Evolutionary conservation across 2,797 vertebrate genomes (phyloP), one percentile per base, ranked within the genome.

Genomic region (Tragelaphus oryx): DNA sequence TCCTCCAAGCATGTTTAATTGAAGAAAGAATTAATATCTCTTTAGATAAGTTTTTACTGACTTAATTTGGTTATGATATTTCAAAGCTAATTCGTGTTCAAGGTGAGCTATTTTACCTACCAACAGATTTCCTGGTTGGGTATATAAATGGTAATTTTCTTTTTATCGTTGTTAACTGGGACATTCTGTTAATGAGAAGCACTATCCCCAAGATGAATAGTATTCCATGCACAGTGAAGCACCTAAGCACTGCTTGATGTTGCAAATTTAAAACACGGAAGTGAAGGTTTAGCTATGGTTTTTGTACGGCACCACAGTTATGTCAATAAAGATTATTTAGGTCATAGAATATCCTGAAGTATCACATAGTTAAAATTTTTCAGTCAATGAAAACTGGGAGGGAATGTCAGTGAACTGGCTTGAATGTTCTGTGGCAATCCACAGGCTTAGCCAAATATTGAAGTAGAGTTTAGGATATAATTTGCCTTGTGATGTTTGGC

Each of bases 401-500:
- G 94, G 74, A 95, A 97, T 95, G 87, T 98, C 95, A 97, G 41
- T 86, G 86, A 98, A 97, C 97, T 97, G 97, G 98, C 97, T 98
- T 96, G 95, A 97, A 96, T 90, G 97, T 96, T 95, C 97, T 98
- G 94, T 94, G 98, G 98, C 98, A 98, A 97, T 98, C 86, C 16
- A 96, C 97, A 98, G 97, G 85, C 97, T 93, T 97, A 98, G 98
- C 96, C 98, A 97, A 98, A 97, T 98, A 98, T 68, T 98, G 98
- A 98, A 98, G 97, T 98, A 98, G 98, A 98, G 90, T 97, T 97
- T 98, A 98, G 98, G 92, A 57, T 98, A 97, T 98, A 96, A 98
- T 98, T 98, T 98, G 96, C 97, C 98, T 98, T 94, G 98, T 98
- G 96, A 98, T 97, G 89, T 98, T 98, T 98, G 97, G 98, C 97